phyloP scores from a whole-genome alignment of 1,140 invertebrate genomes.

The Aphelenchoides fujianensis region DNA sequence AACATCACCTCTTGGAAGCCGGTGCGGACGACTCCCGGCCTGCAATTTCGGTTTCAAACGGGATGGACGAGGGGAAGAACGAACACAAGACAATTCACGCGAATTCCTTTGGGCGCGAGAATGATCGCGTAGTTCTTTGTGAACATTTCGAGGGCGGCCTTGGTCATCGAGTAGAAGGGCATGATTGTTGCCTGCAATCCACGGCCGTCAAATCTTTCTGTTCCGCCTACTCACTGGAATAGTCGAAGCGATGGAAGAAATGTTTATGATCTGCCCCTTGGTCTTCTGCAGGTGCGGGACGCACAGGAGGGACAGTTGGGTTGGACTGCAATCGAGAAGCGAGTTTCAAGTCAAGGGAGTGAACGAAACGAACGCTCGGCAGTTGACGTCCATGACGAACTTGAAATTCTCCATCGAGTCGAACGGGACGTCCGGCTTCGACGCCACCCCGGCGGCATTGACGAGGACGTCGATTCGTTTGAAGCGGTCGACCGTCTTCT shows the following conservation, averaged over 20 bases:
- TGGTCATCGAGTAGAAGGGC: background rate
- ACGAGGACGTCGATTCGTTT: background rate
- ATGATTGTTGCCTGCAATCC: background rate
- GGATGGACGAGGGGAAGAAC: background rate
- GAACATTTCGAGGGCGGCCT: conserved; percentile 7
- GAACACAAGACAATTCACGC: background rate
- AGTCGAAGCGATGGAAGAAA: background rate
- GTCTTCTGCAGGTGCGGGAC: background rate
- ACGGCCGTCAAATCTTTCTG: too few species aligned
- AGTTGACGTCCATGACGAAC: background rate
- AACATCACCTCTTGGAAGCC: background rate
- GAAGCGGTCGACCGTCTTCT: background rate
- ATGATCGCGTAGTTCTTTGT: background rate
- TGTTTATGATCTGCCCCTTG: background rate
- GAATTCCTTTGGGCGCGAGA: background rate
- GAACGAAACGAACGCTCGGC: too few species aligned
- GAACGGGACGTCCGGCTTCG: background rate
- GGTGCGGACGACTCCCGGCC: background rate
- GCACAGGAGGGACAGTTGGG: background rate
- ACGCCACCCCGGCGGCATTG: background rate
- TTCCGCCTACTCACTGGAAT: background rate
- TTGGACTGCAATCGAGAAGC: too few species aligned
- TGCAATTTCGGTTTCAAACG: background rate
- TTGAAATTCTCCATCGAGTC: conserved; percentile 1
- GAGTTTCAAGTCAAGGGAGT: too few species aligned